These are phyloP conservation scores for Ambastaia sidthimunki DNA, from an alignment of 2,797 vertebrate genomes.

Conservation along the genomic window DNA sequence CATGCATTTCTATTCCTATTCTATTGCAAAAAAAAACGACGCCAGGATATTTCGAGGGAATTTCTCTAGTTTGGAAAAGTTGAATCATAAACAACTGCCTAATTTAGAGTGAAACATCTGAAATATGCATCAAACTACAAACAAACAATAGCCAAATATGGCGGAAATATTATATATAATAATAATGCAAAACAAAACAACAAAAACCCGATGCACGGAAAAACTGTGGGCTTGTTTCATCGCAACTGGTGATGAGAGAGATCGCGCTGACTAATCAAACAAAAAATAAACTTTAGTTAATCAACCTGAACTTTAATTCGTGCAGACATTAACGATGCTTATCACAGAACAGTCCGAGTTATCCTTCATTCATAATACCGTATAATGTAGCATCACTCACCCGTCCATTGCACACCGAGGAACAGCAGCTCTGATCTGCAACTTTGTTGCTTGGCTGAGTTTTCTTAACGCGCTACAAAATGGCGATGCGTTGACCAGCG, in stretches of 20 bases:
- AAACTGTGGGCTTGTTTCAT: background rate
- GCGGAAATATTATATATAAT: too few relatives aligned
- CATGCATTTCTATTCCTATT: background rate
- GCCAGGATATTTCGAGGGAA: background rate
- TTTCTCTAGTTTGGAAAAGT: background rate
- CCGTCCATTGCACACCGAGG: constrained; percentile 97
- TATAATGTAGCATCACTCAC: constrained; percentile 77
- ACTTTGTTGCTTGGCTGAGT: constrained; percentile 62
- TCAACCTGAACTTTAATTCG: background rate
- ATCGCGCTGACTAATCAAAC: background rate
- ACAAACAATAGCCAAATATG: background rate
- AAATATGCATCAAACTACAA: background rate
- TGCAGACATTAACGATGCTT: background rate
- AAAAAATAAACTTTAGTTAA: background rate
- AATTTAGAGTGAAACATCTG: background rate
- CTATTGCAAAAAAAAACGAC: background rate
- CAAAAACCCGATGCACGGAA: background rate
- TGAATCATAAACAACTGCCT: background rate
- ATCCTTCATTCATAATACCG: background rate
- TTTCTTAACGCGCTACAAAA: constrained; percentile 69
- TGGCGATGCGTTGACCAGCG: constrained; percentile 61
- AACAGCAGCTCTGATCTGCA: constrained; percentile 83
- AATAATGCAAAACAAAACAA: background rate
- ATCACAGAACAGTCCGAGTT: background rate
- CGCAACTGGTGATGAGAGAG: background rate